Conservation (phyloP, 2,888 invertebrate species). For the Deilephila elpenor region DNA sequence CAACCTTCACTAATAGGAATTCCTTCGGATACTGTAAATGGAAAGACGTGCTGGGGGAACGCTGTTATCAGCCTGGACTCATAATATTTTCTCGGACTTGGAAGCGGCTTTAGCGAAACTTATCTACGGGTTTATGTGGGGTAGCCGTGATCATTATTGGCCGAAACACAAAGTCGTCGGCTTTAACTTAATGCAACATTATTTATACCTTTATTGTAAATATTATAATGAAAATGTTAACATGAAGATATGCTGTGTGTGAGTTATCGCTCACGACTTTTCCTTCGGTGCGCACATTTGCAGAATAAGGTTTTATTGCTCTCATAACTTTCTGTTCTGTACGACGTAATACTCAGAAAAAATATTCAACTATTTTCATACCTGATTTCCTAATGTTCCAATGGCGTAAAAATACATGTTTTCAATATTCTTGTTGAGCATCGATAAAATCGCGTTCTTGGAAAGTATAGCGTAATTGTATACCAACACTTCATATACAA, state of each 20-base stretch:
- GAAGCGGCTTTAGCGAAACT: constrained; percentile 66
- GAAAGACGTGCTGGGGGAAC: constrained; percentile 74
- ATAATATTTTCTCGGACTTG: constrained; percentile 72
- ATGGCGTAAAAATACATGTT: not conserved
- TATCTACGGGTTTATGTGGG: constrained; percentile 56
- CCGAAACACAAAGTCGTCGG: constrained; percentile 28
- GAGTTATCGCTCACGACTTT: not conserved
- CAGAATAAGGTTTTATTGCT: not conserved
- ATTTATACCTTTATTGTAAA: constrained; percentile 2
- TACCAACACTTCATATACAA: too few species aligned
- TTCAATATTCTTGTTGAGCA: not conserved
- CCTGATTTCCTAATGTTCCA: constrained; percentile 3
- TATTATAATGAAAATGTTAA: constrained; percentile 3
- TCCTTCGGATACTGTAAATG: constrained; percentile 79
- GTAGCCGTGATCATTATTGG: constrained; percentile 47
- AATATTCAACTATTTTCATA: not conserved
- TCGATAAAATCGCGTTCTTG: not conserved
- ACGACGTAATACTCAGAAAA: not conserved
- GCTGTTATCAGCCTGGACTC: constrained; percentile 65
- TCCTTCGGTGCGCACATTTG: not conserved
- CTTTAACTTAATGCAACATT: constrained; percentile 21
- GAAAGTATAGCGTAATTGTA: not conserved
- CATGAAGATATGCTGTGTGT: not conserved
- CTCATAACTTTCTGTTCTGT: not conserved
- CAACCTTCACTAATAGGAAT: constrained; percentile 79